Percentiles rank a stretch among this genome's conserved stretches.
Evolutionary conservation across 2,797 vertebrate genomes (phyloP).

Genomic region (Sebastes ruberrimus): DNA sequence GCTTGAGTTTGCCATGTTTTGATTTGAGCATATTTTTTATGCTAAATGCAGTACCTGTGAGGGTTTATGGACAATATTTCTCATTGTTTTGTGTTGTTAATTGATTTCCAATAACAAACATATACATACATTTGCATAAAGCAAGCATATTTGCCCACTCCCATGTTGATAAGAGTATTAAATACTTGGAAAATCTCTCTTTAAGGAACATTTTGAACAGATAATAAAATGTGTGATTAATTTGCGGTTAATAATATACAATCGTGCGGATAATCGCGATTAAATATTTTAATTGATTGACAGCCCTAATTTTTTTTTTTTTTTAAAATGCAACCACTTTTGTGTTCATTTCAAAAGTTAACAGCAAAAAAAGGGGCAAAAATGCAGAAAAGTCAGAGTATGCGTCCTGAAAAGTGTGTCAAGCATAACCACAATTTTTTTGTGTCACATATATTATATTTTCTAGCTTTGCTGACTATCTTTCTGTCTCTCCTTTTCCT

Average conservation of each 20-base stretch:
- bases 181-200: no score
- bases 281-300: no score
- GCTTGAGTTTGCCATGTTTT: fast-evolving
- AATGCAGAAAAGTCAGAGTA: neutral
- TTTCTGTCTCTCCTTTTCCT: conserved; percentile 13
- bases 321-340: neutral
- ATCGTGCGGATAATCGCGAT: no score
- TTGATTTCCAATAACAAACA: no score
- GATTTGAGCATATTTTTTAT: no score
- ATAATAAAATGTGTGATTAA: no score
- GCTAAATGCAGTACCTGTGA: no score
- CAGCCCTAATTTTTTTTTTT: neutral
- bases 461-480: conserved; percentile 8
- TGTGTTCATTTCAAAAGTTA: neutral
- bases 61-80: fast-evolving
- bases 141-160: no score
- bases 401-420: conserved; percentile 39
- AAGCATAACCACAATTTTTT: conserved; percentile 14
- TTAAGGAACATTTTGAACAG: no score
- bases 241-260: fast-evolving
- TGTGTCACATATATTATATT: conserved; percentile 25
- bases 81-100: no score
- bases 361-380: neutral
- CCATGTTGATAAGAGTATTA: no score
- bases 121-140: no score